These are phyloP conservation scores for Casuarius casuarius DNA, from an alignment of 2,113 vertebrate genomes.

Conservation along the genomic window DNA sequence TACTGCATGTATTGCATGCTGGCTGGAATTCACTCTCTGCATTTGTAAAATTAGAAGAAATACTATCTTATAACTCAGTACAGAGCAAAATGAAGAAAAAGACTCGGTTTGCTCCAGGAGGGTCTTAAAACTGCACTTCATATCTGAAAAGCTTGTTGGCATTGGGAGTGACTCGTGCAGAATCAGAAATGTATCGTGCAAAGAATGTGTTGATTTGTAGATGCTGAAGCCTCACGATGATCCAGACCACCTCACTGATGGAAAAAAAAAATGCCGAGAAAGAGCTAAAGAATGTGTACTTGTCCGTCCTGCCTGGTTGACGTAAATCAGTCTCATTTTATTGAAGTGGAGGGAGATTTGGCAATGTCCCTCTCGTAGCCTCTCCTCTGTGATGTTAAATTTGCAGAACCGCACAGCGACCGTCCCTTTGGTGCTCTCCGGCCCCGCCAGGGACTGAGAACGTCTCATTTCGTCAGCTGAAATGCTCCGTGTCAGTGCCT, in stretches of 20 bases:
- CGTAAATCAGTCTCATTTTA: background rate
- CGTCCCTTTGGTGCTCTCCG: background rate
- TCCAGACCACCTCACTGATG: background rate
- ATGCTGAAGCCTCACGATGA: background rate
- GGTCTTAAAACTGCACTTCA: background rate
- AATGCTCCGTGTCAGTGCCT: background rate
- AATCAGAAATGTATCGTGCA: background rate
- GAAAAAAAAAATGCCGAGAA: background rate
- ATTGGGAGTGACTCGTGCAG: accelerated
- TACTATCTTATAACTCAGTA: background rate
- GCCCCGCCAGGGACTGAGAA: background rate
- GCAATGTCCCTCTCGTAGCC: background rate
- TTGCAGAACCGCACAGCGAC: background rate
- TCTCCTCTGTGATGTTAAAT: background rate
- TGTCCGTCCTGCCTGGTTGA: background rate
- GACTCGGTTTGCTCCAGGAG: background rate
- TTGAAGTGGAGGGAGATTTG: background rate
- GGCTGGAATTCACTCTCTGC: background rate
- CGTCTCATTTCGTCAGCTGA: background rate
- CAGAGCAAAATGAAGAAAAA: background rate
- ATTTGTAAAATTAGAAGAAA: background rate
- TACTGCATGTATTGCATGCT: accelerated
- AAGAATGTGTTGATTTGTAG: background rate
- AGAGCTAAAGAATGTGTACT: background rate
- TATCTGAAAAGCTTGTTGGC: background rate